Evolutionary conservation across 2,888 invertebrate genomes (phyloP).

Genomic region (Hydroisotoma schaefferi): DNA sequence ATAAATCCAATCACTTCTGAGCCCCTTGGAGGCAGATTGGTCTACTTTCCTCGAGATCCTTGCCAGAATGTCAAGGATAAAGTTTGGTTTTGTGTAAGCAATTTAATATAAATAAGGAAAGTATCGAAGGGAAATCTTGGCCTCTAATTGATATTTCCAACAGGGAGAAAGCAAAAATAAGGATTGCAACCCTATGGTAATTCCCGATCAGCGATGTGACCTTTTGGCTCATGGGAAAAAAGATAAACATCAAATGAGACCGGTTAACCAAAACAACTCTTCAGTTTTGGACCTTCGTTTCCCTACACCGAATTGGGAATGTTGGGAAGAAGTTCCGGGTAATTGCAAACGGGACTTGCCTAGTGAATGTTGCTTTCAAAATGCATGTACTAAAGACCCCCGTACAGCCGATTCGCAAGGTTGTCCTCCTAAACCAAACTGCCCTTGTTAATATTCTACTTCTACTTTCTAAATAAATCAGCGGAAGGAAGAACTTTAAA

Average conservation of each 20-base stretch:
- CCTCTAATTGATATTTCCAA: background rate
- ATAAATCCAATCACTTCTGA: constrained; percentile 41
- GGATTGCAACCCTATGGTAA: constrained; percentile 22
- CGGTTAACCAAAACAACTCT: constrained; percentile 9
- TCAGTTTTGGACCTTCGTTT: constrained; percentile 37
- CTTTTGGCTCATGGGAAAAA: constrained; percentile 28
- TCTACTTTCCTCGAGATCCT: constrained; percentile 32
- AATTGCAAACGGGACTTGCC: constrained; percentile 27
- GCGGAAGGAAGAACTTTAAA: no score
- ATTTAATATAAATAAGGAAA: background rate
- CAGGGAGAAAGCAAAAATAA: constrained; percentile 25
- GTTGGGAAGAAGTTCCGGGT: constrained; percentile 45
- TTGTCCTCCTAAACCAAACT: constrained; percentile 28
- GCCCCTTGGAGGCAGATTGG: constrained; percentile 41
- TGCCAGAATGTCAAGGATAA: constrained; percentile 26
- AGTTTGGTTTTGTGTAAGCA: constrained; percentile 40
- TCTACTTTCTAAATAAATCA: no score
- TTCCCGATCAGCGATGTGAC: constrained; percentile 40
- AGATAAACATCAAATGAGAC: background rate
- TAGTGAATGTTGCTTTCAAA: constrained; percentile 30
- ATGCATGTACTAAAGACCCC: constrained; percentile 21
- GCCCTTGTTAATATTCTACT: constrained; percentile 17
- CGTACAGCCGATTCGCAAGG: background rate
- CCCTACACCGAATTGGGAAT: constrained; percentile 40
- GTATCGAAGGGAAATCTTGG: background rate